Evolutionary conservation across 2,797 vertebrate genomes (phyloP), one percentile per base, ranked within the genome.

Genomic region (Margarornis squamiger): DNA sequence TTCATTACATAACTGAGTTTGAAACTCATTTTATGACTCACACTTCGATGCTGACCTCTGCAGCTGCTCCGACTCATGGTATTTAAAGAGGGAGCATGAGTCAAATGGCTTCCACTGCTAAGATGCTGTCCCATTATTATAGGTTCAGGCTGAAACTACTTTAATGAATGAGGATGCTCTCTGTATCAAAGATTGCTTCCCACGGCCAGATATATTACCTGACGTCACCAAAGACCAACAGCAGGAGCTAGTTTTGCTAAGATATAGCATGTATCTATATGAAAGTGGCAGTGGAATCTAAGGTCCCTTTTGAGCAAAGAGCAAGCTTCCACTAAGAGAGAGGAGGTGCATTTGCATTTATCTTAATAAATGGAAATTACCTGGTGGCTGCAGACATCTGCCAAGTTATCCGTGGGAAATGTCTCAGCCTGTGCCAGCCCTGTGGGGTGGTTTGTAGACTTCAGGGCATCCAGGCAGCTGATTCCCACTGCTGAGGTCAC

Each of bases 1-100:
- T 92, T 84, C 73, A 62, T 94, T 92, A 70, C 41, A 36, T 55
- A 84, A 57, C 71, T 18, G 61, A 67, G 45, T 80, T 78, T 80
- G 80, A 94, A 95, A 89, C 34, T 65, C 65, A 27, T 92, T 93
- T 91, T 79, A 39, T 95, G 93, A 87, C 77, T 95, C 86, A 92
- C 34, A 61, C 62, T 76, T 94, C 10, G 7, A n/a, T 57, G 61
- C 52, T 72, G 84, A 93, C 86, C 83, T 95, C 71, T 87, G 77
- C 41, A 92, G 74, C 81, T 71, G 30, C 75, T 83, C 0, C 0
- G 41, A 30, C 89, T 87, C 34, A 49, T 41, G 51, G 72, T 59
- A 23, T 73, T 91, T 88, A 70, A 72, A 75, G 86, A 76, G 32
- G 59, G 41, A 81, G 17, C 36, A 36, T n/a, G 67, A 87, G 67